Percentiles rank a stretch among this genome's conserved stretches.
Conservation (phyloP, 2,888 invertebrate genomes). For the Alentia gelatinosa region DNA sequence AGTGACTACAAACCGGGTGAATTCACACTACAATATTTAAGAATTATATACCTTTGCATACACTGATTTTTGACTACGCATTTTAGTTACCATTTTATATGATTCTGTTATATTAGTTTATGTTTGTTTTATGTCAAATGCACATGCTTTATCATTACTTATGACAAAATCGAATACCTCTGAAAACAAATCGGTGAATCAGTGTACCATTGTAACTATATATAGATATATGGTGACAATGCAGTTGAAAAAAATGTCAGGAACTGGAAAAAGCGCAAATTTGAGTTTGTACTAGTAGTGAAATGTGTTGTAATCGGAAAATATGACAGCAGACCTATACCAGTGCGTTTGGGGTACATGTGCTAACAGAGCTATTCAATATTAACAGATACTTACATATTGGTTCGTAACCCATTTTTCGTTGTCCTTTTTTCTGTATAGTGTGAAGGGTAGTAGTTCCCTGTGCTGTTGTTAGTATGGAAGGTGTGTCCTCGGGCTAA, state of each 20-base stretch:
- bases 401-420: too few species aligned
- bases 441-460: too few species aligned
- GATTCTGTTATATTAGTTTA: background rate
- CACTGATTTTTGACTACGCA: background rate
- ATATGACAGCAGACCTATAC: too few species aligned
- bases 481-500: too few species aligned
- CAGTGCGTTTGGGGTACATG: background rate
- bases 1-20: background rate
- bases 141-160: background rate
- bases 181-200: background rate
- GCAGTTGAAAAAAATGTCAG: too few species aligned
- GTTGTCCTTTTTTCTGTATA: too few species aligned
- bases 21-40: background rate
- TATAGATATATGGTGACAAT: too few species aligned
- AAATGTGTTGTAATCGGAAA: too few species aligned
- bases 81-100: background rate
- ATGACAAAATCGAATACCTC: background rate
- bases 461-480: too few species aligned
- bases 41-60: background rate
- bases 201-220: background rate
- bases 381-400: too few species aligned
- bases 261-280: background rate
- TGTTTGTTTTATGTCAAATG: background rate
- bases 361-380: background rate
- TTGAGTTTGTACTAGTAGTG: background rate